Base-by-base conservation (phyloP, 2,113 vertebrate species). In the Pithys albifrons region DNA sequence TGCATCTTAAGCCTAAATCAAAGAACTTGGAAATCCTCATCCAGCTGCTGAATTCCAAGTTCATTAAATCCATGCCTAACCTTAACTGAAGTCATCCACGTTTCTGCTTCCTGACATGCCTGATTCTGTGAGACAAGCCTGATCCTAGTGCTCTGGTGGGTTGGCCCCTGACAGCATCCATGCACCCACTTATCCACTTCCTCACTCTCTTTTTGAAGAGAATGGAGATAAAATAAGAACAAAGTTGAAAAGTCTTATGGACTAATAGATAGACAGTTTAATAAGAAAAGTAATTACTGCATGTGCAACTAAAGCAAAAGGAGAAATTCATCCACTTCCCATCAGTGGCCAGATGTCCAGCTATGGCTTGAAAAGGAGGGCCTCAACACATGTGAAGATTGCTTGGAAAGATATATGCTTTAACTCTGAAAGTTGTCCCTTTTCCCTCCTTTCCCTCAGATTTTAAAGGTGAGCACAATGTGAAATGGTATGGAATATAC, bases 401-500 rank as follows among this genome's bases (percentile, higher is more conserved):
- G 1, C 16, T 78, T 67, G 28, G 31, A 22, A 71, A 62, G n/a
- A n/a, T 1, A 45, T 17, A 41, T 2, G 1, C 4, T 2, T 0
- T 55, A 35, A 16, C 6, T 25, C 12, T n/a, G 7, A 70, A 33
- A 35, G 6, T 20, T 3, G 0, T 24, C 14, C 29, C 8, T 79
- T 79, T 29, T 29, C 86, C 6, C 11, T 65, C 4, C 3, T 75
- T 78, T 81, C 17, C 9, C 20, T 77, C 23, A 73, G 35, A n/a
- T 43, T 86, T 77, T 61, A 25, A 2, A 55, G 31, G 6, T 49
- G 4, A 75, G 3, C 8, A 27, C 15, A 51, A 6, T 1, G 3
- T 31, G 17, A 52, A 20, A 52, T 12, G 14, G 2, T 28, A 45
- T 41, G 23, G 43, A 49, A 37, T 19, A 67, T 18, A 6, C 8